A percentile compares a stretch with the other conserved stretches of the same genome.
Evolutionary conservation across 2,797 vertebrate species (phyloP).

Genomic region (Acomys russatus): DNA sequence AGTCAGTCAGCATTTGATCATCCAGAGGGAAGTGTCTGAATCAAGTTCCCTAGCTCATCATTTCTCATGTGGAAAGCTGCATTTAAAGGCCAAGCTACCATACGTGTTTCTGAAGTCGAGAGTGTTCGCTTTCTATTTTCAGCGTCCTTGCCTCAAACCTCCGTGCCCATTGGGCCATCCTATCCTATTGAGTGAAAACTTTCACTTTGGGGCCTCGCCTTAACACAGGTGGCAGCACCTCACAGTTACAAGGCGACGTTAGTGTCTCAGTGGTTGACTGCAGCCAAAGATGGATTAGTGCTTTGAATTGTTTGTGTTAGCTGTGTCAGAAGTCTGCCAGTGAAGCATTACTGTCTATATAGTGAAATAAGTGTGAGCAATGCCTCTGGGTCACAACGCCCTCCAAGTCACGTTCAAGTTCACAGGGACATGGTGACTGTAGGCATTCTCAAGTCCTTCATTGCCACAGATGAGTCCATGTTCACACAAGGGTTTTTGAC

Average conservation of each 20-base stretch:
- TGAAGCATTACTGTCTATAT: not conserved
- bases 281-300: not conserved
- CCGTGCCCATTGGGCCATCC: too few relatives aligned
- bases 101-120: not conserved
- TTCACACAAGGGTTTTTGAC: not conserved
- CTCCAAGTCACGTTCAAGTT: not conserved
- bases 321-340: not conserved
- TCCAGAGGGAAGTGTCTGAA: not conserved
- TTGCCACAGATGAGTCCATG: not conserved
- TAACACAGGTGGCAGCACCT: not conserved
- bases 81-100: not conserved
- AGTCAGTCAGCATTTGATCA: conserved; percentile 2
- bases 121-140: not conserved
- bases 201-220: not conserved
- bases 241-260: not conserved
- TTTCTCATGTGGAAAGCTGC: not conserved
- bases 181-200: not conserved
- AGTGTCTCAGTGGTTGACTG: not conserved
- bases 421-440: not conserved
- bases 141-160: not conserved
- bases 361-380: conserved; percentile 1
- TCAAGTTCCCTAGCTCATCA: not conserved
- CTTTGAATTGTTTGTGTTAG: not conserved
- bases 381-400: not conserved
- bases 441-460: not conserved